Evolutionary conservation across 1,140 invertebrate genomes (phyloP).

Genomic region (Thaumatotibia leucotreta): DNA sequence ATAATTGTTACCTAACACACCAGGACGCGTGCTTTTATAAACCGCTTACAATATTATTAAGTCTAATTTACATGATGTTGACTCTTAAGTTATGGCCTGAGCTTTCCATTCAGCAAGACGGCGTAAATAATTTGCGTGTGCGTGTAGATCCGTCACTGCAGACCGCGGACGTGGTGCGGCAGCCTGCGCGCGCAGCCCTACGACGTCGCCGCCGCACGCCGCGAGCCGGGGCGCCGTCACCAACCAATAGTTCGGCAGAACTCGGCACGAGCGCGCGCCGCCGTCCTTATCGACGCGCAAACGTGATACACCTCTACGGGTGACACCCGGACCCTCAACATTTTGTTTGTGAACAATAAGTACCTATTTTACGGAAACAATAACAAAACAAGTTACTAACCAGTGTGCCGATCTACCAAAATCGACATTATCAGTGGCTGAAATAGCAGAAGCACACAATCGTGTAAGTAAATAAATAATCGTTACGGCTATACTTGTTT

Average conservation of each 20-base stretch:
- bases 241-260: constrained; percentile 50
- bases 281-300: constrained; percentile 37
- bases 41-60: no score
- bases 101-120: not conserved
- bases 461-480: constrained; percentile 11
- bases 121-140: not conserved
- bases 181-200: constrained; percentile 43
- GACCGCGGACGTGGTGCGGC: constrained; percentile 34
- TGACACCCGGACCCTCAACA: constrained; percentile 32
- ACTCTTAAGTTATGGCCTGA: no score
- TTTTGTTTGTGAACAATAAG: not conserved
- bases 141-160: constrained; percentile 31
- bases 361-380: not conserved
- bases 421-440: constrained; percentile 14
- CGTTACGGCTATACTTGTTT: not conserved
- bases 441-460: not conserved
- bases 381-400: not conserved
- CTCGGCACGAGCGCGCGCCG: constrained; percentile 51
- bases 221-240: constrained; percentile 34
- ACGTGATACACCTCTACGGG: constrained; percentile 32
- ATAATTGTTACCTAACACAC: no score
- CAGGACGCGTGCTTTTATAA: no score
- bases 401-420: not conserved
- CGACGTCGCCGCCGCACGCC: constrained; percentile 22
- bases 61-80: no score